Conservation (phyloP, 1,140 invertebrate species). For the Condylostylus longicornis region DNA sequence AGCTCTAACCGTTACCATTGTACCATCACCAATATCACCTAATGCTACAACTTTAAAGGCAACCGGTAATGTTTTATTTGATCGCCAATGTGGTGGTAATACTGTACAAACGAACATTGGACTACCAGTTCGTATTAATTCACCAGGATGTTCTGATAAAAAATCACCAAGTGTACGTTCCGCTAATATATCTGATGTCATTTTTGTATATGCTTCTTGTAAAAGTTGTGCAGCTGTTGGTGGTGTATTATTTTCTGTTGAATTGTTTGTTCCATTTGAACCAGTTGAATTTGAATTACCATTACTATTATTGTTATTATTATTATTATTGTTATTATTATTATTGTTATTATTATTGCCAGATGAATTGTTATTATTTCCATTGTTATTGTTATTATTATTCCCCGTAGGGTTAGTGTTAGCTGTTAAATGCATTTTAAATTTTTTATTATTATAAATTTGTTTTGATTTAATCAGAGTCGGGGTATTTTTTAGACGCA, state of each 20-base stretch:
- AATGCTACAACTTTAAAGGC: constrained; percentile 84
- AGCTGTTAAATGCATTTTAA: constrained; percentile 11
- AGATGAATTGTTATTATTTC: constrained; percentile 6
- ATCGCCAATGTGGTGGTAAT: constrained; percentile 85
- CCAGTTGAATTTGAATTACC: constrained; percentile 24
- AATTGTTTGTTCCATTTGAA: constrained; percentile 29
- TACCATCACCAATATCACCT: constrained; percentile 87
- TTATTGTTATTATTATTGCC: constrained; percentile 5
- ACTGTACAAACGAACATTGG: constrained; percentile 85
- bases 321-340: constrained; percentile 6
- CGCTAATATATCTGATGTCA: constrained; percentile 73
- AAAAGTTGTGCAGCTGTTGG: constrained; percentile 43
- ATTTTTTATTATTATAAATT: too few relatives aligned
- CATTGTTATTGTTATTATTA: constrained; percentile 14
- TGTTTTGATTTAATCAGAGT: too few relatives aligned
- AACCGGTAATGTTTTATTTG: constrained; percentile 92
- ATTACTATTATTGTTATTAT: constrained; percentile 1
- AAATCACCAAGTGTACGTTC: constrained; percentile 79
- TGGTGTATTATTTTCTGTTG: constrained; percentile 36
- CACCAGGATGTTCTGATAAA: constrained; percentile 79
- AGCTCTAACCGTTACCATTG: constrained; percentile 82
- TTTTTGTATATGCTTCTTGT: constrained; percentile 73
- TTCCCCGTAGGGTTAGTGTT: constrained; percentile 10
- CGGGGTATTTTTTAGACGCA: too few relatives aligned
- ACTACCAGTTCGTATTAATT: constrained; percentile 84